These are phyloP conservation scores for Polypterus senegalus DNA, from an alignment of 2,113 vertebrate genomes.

Conservation along the genomic window DNA sequence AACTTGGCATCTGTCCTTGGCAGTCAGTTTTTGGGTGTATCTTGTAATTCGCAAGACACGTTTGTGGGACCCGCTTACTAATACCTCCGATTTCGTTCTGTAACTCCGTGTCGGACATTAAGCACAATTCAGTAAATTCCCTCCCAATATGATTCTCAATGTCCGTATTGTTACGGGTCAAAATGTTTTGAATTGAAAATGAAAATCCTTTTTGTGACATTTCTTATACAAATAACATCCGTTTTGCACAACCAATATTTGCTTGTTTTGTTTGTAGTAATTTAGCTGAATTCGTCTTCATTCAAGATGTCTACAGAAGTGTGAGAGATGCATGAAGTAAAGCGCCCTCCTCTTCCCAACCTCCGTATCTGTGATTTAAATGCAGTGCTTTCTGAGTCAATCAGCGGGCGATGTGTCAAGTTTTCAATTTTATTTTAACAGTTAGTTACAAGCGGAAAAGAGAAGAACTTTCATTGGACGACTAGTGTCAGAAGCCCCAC, in stretches of 20 bases:
- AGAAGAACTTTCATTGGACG: constrained; percentile 26
- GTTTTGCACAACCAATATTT: constrained; percentile 13
- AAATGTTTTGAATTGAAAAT: constrained; percentile 56
- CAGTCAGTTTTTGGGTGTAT: constrained; percentile 1
- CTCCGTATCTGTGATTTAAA: constrained; percentile 25
- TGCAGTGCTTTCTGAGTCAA: constrained; percentile 22
- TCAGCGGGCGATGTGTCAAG: constrained; percentile 27
- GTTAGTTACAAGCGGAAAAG: constrained; percentile 17
- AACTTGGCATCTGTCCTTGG: constrained; percentile 2
- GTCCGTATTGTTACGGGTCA: constrained; percentile 30
- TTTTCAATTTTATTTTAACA: constrained; percentile 26
- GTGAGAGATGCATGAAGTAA: constrained; percentile 2
- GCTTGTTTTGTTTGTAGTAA: background rate
- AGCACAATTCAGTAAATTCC: constrained; percentile 9
- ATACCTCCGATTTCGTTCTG: constrained; percentile 2
- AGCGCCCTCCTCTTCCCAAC: background rate
- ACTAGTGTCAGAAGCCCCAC: constrained; percentile 30
- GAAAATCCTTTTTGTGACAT: constrained; percentile 47
- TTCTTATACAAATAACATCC: background rate
- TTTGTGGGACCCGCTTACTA: background rate
- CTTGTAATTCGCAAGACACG: background rate
- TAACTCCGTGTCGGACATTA: constrained; percentile 2
- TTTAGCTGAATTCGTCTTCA: constrained; percentile 17
- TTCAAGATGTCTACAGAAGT: constrained; percentile 14
- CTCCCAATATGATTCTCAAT: background rate